A percentile compares a stretch with the other conserved stretches of the same genome.
These are phyloP conservation scores for Toxonevra muliebris DNA, from an alignment of 2,888 invertebrate genomes.

Conservation along the genomic window DNA sequence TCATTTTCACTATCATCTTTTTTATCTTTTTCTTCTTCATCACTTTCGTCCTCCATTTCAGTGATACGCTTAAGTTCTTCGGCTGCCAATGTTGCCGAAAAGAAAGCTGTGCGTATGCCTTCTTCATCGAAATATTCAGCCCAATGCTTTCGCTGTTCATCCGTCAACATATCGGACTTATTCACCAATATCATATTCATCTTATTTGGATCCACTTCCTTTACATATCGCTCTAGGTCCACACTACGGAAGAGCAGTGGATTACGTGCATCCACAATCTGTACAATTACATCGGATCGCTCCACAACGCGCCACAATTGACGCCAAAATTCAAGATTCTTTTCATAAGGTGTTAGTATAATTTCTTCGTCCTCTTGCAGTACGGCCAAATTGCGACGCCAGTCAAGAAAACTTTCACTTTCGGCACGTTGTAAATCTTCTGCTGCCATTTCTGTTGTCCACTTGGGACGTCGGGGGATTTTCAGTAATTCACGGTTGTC, in stretches of 20 bases:
- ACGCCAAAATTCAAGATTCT: constrained; percentile 97
- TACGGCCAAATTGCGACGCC: constrained; percentile 85
- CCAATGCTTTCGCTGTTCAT: constrained; percentile 84
- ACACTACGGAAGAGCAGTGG: constrained; percentile 92
- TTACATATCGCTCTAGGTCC: constrained; percentile 89
- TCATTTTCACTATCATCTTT: constrained; percentile 5
- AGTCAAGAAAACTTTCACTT: constrained; percentile 84
- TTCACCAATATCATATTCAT: constrained; percentile 88
- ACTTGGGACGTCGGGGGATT: constrained; percentile 88
- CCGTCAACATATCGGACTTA: constrained; percentile 92
- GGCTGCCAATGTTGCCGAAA: constrained; percentile 80
- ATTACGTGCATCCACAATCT: constrained; percentile 97
- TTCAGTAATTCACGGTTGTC: constrained; percentile 73
- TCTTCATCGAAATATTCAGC: constrained; percentile 81
- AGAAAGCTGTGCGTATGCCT: constrained; percentile 84
- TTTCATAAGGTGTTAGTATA: constrained; percentile 94
- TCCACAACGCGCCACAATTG: constrained; percentile 99
- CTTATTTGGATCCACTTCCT: constrained; percentile 77
- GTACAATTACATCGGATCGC: constrained; percentile 89
- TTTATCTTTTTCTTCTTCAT: constrained; percentile 33
- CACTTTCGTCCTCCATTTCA: constrained; percentile 33
- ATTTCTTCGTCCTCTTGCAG: constrained; percentile 84
- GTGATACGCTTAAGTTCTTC: constrained; percentile 65
- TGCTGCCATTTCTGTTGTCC: constrained; percentile 78
- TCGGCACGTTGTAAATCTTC: constrained; percentile 85